A percentile compares a stretch with the other conserved stretches of the same genome.
These are phyloP conservation scores for Ovibos moschatus DNA, from an alignment of 2,113 vertebrate genomes.

Conservation along the genomic window DNA sequence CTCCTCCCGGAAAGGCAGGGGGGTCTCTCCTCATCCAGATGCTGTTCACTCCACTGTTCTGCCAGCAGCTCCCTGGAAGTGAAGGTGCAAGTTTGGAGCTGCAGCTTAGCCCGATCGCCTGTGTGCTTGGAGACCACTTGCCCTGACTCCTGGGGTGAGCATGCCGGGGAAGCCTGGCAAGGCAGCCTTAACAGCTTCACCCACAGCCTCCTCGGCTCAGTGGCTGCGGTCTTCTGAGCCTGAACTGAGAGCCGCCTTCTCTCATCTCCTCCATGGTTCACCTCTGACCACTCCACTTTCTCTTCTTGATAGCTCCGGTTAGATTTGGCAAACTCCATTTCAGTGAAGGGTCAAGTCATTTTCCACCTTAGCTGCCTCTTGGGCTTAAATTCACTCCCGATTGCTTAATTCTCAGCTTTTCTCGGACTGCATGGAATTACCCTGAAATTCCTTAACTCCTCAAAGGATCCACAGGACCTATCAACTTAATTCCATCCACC, in stretches of 20 bases:
- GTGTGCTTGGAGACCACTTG: neutral
- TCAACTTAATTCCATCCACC: neutral
- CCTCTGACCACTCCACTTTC: neutral
- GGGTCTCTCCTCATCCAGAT: too few species aligned
- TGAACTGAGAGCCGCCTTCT: neutral
- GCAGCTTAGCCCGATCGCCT: fast-evolving
- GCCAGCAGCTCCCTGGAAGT: neutral
- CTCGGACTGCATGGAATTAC: neutral
- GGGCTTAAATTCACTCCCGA: neutral
- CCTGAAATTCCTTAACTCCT: neutral
- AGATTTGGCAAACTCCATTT: neutral
- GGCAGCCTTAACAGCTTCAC: neutral
- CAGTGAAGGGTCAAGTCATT: neutral
- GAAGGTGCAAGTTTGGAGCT: fast-evolving
- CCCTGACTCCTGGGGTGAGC: fast-evolving
- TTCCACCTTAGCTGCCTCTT: neutral
- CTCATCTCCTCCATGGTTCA: neutral
- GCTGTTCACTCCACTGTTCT: too few species aligned
- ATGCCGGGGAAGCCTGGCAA: neutral
- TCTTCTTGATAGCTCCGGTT: neutral
- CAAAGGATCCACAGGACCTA: neutral
- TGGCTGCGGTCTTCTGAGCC: neutral
- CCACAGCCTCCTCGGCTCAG: neutral
- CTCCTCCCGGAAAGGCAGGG: neutral
- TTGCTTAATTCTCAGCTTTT: neutral